A percentile compares a stretch with the other conserved stretches of the same genome.
phyloP scores from a whole-genome alignment of 2,797 vertebrate genomes.

The Sebastes trivittatus region DNA sequence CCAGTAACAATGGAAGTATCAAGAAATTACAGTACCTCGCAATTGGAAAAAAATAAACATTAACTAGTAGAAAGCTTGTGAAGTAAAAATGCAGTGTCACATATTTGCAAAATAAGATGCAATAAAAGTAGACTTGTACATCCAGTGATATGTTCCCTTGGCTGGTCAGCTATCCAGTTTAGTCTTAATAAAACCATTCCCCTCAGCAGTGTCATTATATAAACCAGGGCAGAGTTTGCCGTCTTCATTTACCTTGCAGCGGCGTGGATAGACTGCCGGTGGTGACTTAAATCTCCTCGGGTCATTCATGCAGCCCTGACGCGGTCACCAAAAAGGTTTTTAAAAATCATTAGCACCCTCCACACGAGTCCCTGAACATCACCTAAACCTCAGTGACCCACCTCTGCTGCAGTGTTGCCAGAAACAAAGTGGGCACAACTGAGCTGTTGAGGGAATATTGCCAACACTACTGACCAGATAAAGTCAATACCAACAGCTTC shows the following conservation, averaged over 20 bases:
- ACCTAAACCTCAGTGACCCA: slow-evolving; percentile 65
- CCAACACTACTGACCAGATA: slow-evolving; percentile 37
- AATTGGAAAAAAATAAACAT: slow-evolving; percentile 21
- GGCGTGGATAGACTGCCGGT: slow-evolving; percentile 71
- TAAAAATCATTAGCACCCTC: slow-evolving; percentile 66
- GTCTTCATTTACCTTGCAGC: slow-evolving; percentile 75
- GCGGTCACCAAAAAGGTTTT: slow-evolving; percentile 55
- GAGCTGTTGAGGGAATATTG: slow-evolving; percentile 34
- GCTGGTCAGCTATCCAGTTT: neutral
- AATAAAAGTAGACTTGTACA: neutral
- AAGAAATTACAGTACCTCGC: slow-evolving; percentile 39
- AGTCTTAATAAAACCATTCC: slow-evolving; percentile 32
- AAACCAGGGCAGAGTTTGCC: slow-evolving; percentile 17
- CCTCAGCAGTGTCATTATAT: slow-evolving; percentile 32
- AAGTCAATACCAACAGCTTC: slow-evolving; percentile 56
- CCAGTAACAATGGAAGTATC: neutral
- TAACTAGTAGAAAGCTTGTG: neutral
- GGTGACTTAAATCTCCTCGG: slow-evolving; percentile 70
- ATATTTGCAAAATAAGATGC: neutral
- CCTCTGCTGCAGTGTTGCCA: slow-evolving; percentile 27
- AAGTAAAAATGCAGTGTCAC: neutral
- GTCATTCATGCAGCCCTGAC: slow-evolving; percentile 75
- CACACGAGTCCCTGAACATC: slow-evolving; percentile 49
- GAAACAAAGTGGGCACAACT: slow-evolving; percentile 42
- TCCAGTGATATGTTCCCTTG: neutral